Evolutionary conservation across 1,140 invertebrate genomes (phyloP), one percentile per base, ranked within the genome.

Genomic region (Eriocheir sinensis): DNA sequence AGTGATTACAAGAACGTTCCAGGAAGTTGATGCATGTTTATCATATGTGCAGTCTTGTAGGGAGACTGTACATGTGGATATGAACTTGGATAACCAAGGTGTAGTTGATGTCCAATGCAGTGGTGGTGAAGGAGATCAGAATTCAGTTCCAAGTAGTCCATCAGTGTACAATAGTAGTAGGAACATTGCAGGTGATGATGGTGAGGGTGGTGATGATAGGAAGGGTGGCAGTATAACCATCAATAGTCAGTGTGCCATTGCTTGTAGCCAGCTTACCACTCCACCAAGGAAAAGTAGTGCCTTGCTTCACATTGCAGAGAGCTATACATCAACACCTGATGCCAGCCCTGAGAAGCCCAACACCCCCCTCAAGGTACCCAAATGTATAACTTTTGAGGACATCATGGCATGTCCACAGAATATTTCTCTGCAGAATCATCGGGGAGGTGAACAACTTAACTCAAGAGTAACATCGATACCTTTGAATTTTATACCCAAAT

Each of bases 1-100:
- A 79, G 86, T 94, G 30, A 81, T 80, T 15, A 44, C 40, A 0
- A 94, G n/a, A 72, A 72, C 60, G n/a, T 72, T 72, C 60, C 60
- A 72, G n/a, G 60, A n/a, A 17, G 60, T 72, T n/a, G 60, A 72
- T 72, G n/a, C 60, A n/a, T 72, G 60, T 72, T 21, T 8, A 21
- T 72, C 60, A 6, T n/a, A 72, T 21, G 6, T 72, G 21, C 17
- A n/a, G 27, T 72, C 60, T n/a, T n/a, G 60, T n/a, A 72, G 60
- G n/a, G 21, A 72, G 21, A 72, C 2, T 72, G 60, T 2, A 8
- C 60, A 4, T 1, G 8, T 72, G 1, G 60, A 72, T n/a, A 8
- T 72, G 27, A 4, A 6, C 21, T 21, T 72, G 6, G 27, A n/a
- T n/a, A 48, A 48, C 44, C 44, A n/a, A n/a, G 21, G 21, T 48